phyloP scores from a whole-genome alignment of 2,888 invertebrate species.

The Thereva unica region DNA sequence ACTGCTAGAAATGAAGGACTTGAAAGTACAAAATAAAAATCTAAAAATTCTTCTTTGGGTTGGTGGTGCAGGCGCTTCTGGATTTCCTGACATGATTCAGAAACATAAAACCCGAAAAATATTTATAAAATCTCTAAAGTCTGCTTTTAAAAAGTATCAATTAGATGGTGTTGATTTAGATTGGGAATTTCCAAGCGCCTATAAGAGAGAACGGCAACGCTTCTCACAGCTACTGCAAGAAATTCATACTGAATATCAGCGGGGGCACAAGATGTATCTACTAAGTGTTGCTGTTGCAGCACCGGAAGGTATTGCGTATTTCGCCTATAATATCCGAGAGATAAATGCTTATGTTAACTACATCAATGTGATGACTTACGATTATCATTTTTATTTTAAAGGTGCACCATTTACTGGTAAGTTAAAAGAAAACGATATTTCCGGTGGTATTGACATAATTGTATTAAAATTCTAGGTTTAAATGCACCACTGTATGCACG shows the following conservation, averaged over 20 bases:
- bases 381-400: constrained; percentile 79
- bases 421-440: neutral
- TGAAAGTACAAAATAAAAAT: constrained; percentile 66
- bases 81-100: constrained; percentile 73
- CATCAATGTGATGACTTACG: constrained; percentile 90
- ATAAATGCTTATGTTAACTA: constrained; percentile 82
- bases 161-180: constrained; percentile 66
- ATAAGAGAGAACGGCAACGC: constrained; percentile 68
- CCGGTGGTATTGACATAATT: neutral
- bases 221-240: constrained; percentile 76
- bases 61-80: constrained; percentile 63
- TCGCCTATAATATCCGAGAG: constrained; percentile 77
- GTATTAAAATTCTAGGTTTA: constrained; percentile 60
- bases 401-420: constrained; percentile 76
- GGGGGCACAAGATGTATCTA: constrained; percentile 64
- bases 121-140: constrained; percentile 63
- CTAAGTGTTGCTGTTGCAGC: constrained; percentile 81
- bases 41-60: constrained; percentile 78
- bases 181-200: constrained; percentile 84
- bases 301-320: constrained; percentile 72
- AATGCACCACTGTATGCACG: constrained; percentile 79
- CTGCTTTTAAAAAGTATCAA: constrained; percentile 50
- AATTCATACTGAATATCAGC: constrained; percentile 68
- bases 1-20: constrained; percentile 48
- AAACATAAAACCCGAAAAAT: constrained; percentile 72